Conservation (phyloP, 2,797 vertebrate genomes). For the Sebastes steindachneri region DNA sequence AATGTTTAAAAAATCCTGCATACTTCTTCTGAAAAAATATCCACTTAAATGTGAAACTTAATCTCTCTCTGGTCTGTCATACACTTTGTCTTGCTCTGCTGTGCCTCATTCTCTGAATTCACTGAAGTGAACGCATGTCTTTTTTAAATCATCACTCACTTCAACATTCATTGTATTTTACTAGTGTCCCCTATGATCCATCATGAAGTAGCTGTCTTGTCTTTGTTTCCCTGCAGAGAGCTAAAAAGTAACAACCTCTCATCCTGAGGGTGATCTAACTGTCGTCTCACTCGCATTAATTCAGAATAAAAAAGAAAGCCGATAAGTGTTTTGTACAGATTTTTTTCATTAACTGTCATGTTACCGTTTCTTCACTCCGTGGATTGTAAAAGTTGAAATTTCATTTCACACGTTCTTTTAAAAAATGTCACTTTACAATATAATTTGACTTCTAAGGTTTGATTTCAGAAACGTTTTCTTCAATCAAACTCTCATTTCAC, state of each 20-base stretch:
- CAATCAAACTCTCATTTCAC: not conserved
- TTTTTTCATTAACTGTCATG: not conserved
- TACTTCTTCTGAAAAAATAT: not conserved
- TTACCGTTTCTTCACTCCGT: not conserved
- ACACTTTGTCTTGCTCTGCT: not conserved
- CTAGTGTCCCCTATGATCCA: not conserved
- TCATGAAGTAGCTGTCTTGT: not conserved
- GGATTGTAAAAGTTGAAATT: not conserved
- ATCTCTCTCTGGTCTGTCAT: not conserved
- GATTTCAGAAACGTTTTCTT: not conserved
- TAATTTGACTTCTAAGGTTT: not conserved
- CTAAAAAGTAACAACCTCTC: not conserved
- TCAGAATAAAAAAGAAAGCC: not conserved
- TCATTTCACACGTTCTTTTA: not conserved
- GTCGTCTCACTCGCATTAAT: not conserved
- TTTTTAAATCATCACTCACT: not conserved
- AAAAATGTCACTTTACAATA: not conserved
- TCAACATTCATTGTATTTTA: conserved; percentile 1
- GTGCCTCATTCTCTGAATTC: not conserved
- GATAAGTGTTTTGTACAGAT: not conserved
- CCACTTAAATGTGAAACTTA: not conserved
- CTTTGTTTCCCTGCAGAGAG: not conserved
- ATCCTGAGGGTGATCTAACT: not conserved
- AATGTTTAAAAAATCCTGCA: not conserved
- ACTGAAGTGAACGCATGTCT: not conserved